A percentile compares a stretch with the other conserved stretches of the same genome.
Evolutionary conservation across 2,888 invertebrate genomes (phyloP).

Genomic region (Leptarthrus brevirostris): DNA sequence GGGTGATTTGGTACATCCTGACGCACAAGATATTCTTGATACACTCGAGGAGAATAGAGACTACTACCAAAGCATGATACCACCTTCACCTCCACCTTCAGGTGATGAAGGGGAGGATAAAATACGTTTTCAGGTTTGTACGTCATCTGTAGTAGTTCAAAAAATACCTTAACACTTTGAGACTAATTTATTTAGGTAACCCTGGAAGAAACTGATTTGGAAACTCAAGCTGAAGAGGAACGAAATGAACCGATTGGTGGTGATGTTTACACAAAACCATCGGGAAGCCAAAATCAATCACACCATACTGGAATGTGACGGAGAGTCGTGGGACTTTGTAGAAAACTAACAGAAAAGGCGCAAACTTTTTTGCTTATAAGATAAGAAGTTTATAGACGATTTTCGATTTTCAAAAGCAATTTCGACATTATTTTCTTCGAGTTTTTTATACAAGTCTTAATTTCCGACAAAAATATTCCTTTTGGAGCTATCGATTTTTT

Average conservation of each 20-base stretch:
- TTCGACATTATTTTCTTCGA: background rate
- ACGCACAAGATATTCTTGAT: constrained; percentile 97
- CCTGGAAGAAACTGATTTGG: constrained; percentile 77
- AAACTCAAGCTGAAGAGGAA: constrained; percentile 73
- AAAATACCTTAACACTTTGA: background rate
- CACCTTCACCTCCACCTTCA: constrained; percentile 87
- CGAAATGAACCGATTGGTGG: constrained; percentile 68
- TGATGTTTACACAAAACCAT: constrained; percentile 63
- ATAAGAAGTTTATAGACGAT: constrained; percentile 66
- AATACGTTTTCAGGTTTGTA: constrained; percentile 78
- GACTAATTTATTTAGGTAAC: constrained; percentile 74
- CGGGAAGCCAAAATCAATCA: constrained; percentile 69
- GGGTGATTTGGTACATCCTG: constrained; percentile 99
- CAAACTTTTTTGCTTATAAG: constrained; percentile 90
- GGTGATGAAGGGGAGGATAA: constrained; percentile 75
- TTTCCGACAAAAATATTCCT: background rate
- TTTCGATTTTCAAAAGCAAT: constrained; percentile 3
- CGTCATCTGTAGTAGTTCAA: background rate
- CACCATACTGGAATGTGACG: constrained; percentile 86
- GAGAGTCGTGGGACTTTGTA: constrained; percentile 91
- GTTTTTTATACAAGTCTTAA: constrained; percentile 16
- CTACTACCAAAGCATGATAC: constrained; percentile 96
- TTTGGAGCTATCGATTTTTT: background rate
- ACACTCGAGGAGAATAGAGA: constrained; percentile 98
- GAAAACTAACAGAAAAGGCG: constrained; percentile 89